Percentiles rank a stretch among this genome's conserved stretches.
These are phyloP conservation scores for Paramisgurnus dabryanus DNA, from an alignment of 2,113 vertebrate genomes.

Conservation along the genomic window DNA sequence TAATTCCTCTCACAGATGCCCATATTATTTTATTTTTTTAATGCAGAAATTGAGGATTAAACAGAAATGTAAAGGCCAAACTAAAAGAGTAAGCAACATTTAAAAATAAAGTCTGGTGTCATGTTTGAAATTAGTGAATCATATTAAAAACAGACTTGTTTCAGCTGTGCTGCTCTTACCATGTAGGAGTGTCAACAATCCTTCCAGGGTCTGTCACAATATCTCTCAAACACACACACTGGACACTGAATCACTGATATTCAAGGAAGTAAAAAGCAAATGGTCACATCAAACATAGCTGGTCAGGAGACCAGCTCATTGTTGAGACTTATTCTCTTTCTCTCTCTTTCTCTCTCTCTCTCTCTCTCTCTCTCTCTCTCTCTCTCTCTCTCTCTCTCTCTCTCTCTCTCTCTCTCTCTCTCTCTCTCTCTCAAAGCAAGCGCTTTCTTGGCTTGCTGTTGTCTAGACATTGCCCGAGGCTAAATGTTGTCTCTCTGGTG, in stretches of 20 bases:
- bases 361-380: slow-evolving; percentile 21
- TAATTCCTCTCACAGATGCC: not conserved
- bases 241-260: slow-evolving; percentile 3
- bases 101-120: slow-evolving; percentile 7
- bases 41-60: not conserved
- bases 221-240: not conserved
- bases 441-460: slow-evolving; percentile 57
- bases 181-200: slow-evolving; percentile 25
- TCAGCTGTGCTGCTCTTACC: not conserved
- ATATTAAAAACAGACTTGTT: slow-evolving; percentile 28
- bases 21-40: not conserved
- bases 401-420: slow-evolving; percentile 30
- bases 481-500: slow-evolving; percentile 60
- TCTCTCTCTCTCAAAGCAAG: slow-evolving; percentile 30
- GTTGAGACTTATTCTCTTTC: not conserved
- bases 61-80: not conserved
- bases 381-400: slow-evolving; percentile 29
- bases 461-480: slow-evolving; percentile 66
- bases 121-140: slow-evolving; percentile 41
- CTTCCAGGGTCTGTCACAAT: slow-evolving; percentile 39
- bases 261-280: not conserved
- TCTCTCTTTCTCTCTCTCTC: slow-evolving; percentile 24
- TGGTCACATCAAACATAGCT: not conserved
- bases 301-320: slow-evolving; percentile 16
- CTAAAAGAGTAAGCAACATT: not conserved